Evolutionary conservation across 2,113 vertebrate species (phyloP), one percentile per base, ranked within the genome.

Genomic region (Ceratotherium simum): DNA sequence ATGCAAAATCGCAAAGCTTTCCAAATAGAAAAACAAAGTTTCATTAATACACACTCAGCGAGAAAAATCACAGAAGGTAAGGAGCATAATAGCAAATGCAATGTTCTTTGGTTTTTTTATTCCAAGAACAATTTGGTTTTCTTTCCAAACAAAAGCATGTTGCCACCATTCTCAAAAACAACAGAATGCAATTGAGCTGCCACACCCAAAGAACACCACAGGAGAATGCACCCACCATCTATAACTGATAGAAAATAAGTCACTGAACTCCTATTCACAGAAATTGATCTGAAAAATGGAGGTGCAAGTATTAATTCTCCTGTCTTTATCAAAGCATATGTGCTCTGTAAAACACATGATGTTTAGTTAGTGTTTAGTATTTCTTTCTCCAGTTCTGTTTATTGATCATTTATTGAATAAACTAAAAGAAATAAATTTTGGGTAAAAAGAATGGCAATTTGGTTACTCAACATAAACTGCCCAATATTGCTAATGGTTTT

Each of bases 1-100:
- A 91, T 80, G 23, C 31, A 96, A 97, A 98, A 62, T 62, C 96
- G 73, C 10, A 18, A 54, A 78, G 72, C 70, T 90, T 94, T 83
- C 76, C 42, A 70, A 69, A 76, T 4, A 72, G 90, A 64, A 62
- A 69, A 96, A 62, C 10, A 62, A 82, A 42, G 42, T n/a, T 83
- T 90, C 29, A 69, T 78, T 20, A 95, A 95, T 51, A 58, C 25
- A 31, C 8, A 80, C 11, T 96, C 51, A 85, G 76, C 33, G 39
- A 94, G 82, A 93, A 95, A 97, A 70, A 42, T 17, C 29, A 82
- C 18, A 33, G 62, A 79, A 20, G 42, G 21, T 14, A 79, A 73
- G 8, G 90, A 87, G 80, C 95, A 76, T 76, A 92, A 36, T 23
- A 25, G 31, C 69, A 97, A 20, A 48, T 25, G 6, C 27, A 75